Percentiles rank a stretch among this genome's conserved stretches.
These are phyloP conservation scores for Psephotus haematonotus DNA, from an alignment of 2,113 vertebrate genomes.

Conservation along the genomic window DNA sequence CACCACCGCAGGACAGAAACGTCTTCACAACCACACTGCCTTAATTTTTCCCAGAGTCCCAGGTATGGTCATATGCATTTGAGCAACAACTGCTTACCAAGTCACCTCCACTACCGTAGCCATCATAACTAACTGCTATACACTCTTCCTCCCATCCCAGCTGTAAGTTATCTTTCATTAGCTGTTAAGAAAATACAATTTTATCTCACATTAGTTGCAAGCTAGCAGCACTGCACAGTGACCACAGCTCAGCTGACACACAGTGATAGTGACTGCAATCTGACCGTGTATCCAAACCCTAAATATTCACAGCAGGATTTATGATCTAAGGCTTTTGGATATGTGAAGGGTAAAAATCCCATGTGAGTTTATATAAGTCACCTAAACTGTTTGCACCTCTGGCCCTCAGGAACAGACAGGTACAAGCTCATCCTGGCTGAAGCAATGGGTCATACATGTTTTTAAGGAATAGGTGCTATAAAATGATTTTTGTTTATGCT, in stretches of 20 bases:
- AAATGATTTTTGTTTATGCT: background rate
- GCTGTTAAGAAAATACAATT: background rate
- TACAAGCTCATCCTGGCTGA: background rate
- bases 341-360: background rate
- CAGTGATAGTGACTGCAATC: fast-evolving
- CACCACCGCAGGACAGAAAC: background rate
- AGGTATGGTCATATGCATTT: background rate
- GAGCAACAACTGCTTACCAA: background rate
- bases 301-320: background rate
- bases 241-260: background rate
- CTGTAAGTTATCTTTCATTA: background rate
- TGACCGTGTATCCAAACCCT: fast-evolving
- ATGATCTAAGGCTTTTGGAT: background rate
- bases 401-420: fast-evolving
- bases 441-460: background rate
- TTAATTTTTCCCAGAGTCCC: background rate
- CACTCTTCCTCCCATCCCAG: background rate
- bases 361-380: background rate
- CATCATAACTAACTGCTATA: background rate
- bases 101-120: background rate
- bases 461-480: background rate
- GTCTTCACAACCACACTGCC: background rate
- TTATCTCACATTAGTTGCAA: background rate
- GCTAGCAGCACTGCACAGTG: background rate
- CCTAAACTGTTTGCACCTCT: background rate